phyloP scores from a whole-genome alignment of 2,797 vertebrate genomes.

The Sebastes trivittatus region DNA sequence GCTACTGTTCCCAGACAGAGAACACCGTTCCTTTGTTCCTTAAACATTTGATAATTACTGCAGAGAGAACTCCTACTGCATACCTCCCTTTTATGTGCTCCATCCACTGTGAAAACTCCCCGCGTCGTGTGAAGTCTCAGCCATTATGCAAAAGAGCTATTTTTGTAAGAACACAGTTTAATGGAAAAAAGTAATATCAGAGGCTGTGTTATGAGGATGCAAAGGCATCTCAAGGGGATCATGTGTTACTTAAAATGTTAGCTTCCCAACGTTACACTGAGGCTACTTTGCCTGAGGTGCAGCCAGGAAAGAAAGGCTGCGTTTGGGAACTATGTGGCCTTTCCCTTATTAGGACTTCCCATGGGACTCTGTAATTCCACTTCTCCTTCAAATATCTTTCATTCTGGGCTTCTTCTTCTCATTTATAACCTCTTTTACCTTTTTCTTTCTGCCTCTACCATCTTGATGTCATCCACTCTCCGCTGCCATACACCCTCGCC shows the following conservation, averaged over 20 bases:
- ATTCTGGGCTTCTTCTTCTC: constrained; percentile 1
- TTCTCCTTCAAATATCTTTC: constrained; percentile 43
- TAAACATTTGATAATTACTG: constrained; percentile 59
- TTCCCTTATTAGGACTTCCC: constrained; percentile 67
- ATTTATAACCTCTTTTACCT: background rate
- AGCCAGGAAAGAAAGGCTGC: constrained; percentile 54
- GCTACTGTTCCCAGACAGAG: constrained; percentile 55
- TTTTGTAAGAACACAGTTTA: constrained; percentile 1
- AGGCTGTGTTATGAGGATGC: constrained; percentile 43
- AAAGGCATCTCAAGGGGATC: constrained; percentile 56
- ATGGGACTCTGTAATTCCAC: constrained; percentile 44
- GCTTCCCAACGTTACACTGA: constrained; percentile 53
- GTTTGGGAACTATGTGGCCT: constrained; percentile 73
- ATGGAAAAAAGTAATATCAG: constrained; percentile 45
- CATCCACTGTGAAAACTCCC: constrained; percentile 10
- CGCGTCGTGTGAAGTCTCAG: constrained; percentile 36
- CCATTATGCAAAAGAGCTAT: background rate
- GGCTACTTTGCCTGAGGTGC: constrained; percentile 37
- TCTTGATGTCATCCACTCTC: constrained; percentile 13
- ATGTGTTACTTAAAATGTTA: constrained; percentile 57
- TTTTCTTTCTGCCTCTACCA: constrained; percentile 9
- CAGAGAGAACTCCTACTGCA: constrained; percentile 23
- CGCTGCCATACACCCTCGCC: background rate
- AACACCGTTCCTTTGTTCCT: constrained; percentile 65
- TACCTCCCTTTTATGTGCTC: constrained; percentile 32